Percentiles rank a stretch among this genome's conserved stretches.
Evolutionary conservation across 1,140 invertebrate species (phyloP).

Genomic region (Mactra quadrangularis): DNA sequence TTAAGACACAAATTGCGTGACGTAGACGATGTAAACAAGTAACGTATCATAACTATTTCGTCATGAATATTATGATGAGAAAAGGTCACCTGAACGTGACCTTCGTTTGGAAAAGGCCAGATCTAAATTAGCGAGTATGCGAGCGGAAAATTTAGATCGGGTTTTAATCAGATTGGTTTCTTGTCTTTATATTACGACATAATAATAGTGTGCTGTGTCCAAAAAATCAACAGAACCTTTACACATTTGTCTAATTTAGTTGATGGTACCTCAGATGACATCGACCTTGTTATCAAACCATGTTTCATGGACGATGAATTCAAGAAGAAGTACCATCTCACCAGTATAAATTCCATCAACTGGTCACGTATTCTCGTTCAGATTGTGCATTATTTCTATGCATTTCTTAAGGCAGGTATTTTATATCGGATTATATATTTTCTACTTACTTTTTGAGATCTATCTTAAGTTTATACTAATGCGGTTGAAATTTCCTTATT

Average conservation of each 20-base stretch:
- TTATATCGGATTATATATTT: background rate
- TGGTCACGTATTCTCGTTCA: slow-evolving; percentile 85
- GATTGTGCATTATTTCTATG: slow-evolving; percentile 84
- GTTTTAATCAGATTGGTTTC: too few relatives aligned
- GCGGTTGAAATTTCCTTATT: background rate
- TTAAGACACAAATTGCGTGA: too few relatives aligned
- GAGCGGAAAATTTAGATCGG: too few relatives aligned
- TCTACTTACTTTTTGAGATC: background rate
- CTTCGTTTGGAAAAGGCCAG: too few relatives aligned
- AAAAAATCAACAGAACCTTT: background rate
- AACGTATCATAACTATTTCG: too few relatives aligned
- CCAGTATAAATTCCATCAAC: slow-evolving; percentile 85
- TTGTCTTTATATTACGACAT: too few relatives aligned
- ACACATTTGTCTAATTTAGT: slow-evolving; percentile 67
- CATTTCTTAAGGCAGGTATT: slow-evolving; percentile 81
- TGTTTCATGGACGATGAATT: slow-evolving; percentile 82
- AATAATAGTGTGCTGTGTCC: too few relatives aligned
- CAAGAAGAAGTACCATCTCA: slow-evolving; percentile 77
- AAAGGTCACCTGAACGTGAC: too few relatives aligned
- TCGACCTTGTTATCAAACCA: slow-evolving; percentile 83
- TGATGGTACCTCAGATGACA: slow-evolving; percentile 85
- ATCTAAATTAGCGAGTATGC: too few relatives aligned
- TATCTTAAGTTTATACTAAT: background rate
- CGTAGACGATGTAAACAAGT: too few relatives aligned
- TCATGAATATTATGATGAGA: too few relatives aligned